Base-by-base conservation (phyloP, 2,888 invertebrate genomes). In the Melipona beecheii region DNA sequence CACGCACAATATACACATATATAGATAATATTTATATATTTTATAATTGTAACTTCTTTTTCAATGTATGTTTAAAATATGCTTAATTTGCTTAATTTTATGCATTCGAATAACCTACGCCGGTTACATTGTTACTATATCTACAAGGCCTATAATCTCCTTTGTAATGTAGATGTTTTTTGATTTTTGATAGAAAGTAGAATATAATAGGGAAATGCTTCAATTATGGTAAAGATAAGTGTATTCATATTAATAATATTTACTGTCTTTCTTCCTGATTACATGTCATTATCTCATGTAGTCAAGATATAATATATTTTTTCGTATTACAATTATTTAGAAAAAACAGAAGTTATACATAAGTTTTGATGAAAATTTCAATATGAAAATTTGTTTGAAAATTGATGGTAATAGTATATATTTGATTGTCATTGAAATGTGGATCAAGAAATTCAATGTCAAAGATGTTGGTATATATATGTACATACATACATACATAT, bases 101-200 rank as follows among this genome's bases (percentile, higher is more conserved):
- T 31, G 0, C 9, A 43, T 74, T 43, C 5, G 36, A 65, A 50
- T 78, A 74, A 78, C 11, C n/a, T 70, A 17, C 31, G 13, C n/a
- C 27, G 4, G 19, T 21, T 54, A 43, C 6, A 70, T 58, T 31
- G 24, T 56, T 49, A 27, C 27, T 43, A 43, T 5, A 13, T n/a
- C 65, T 27, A 3, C 19, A 36, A 58, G 15, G 19, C 64, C n/a
- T 73, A 21, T 52, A 19, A 43, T 43, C 9, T 43, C 5, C 19
- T 36, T 27, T 3, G 5, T 6, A 77, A n/a, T 4, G 24, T 65
- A 36, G 9, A n/a, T 24, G 6, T 66, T 31, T 24, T 43, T 62
- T 4, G 19, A 3, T 24, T 24, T 9, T 24, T 43, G 2, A 56
- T 17, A 19, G 24, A 50, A 65, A 69, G 17, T 58, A 19, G 19